Base-by-base conservation (phyloP, 2,113 vertebrate genomes). In the Caloenas nicobarica region DNA sequence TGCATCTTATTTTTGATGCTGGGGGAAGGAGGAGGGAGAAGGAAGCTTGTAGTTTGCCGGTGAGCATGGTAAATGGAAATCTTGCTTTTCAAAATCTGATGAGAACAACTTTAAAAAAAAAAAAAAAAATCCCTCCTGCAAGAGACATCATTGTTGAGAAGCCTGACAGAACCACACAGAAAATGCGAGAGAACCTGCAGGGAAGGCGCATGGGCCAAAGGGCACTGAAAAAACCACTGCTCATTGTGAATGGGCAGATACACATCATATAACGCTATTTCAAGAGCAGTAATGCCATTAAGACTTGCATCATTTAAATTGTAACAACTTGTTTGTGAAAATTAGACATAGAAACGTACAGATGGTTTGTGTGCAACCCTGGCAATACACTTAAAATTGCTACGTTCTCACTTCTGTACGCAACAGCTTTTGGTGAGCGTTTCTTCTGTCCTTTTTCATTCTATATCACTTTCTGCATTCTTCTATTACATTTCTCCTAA, bases 41-140 rank as follows among this genome's bases (percentile, higher is more conserved):
- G 58, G 85, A 95, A 94, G 56, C 60, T 85, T 72, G 88, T 81
- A 14, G 71, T 72, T 91, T 95, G 86, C 88, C 89, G 76, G 36
- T 58, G 58, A 82, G 76, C 71, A 94, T 31, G 44, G 56, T 61
- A 87, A 96, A 95, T 34, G 64, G 89, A 82, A 95, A 87, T 81
- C 71, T 88, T 54, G 36, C 57, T 93, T 91, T 83, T 93, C 29
- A 76, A 74, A 91, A 95, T 40, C 70, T 53, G 53, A 31, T 38
- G 91, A 95, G 46, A 81, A 54, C 70, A 94, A 74, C 73, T 90
- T 81, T 44, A 24, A 24, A 24, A 86, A 48, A 24, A 24, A 24
- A 86, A 62, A 21, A 23, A 54, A 57, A 23, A 61, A 87, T 74
- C 70, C 54, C 81, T 73, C 38, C 73, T 54, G 68, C 54, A 64